These are phyloP conservation scores for Mormyrus hasselquistii DNA, from an alignment of 2,797 vertebrate genomes.

Conservation along the genomic window DNA sequence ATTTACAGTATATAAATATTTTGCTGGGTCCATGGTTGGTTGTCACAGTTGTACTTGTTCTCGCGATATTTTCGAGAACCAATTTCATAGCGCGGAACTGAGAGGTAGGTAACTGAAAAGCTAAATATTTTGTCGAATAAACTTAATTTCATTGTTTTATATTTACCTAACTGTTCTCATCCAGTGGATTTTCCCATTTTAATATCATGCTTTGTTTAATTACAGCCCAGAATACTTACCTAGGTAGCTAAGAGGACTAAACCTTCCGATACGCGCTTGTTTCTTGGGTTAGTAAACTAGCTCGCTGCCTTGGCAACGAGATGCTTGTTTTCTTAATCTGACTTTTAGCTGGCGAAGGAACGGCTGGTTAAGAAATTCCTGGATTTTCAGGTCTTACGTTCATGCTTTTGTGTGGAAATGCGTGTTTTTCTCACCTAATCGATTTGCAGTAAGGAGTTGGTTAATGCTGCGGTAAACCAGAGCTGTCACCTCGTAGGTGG, in stretches of 20 bases:
- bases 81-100: not conserved
- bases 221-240: not conserved
- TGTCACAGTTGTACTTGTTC: not conserved
- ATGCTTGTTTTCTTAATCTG: not conserved
- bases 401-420: not conserved
- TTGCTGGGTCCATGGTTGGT: not conserved
- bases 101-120: not conserved
- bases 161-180: not conserved
- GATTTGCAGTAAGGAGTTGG: not conserved
- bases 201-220: not conserved
- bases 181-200: not conserved
- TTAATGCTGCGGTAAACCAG: not conserved
- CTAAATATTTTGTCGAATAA: not conserved
- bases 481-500: not conserved
- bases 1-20: not conserved
- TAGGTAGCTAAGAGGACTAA: not conserved
- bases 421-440: not conserved
- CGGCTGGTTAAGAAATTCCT: not conserved
- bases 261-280: not conserved
- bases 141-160: not conserved
- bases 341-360: not conserved
- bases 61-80: slow-evolving; percentile 8
- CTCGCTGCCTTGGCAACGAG: slow-evolving; percentile 22
- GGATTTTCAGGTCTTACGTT: not conserved
- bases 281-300: not conserved